A percentile compares a stretch with the other conserved stretches of the same genome.
Evolutionary conservation across 2,888 invertebrate species (phyloP).

Genomic region (Anthophora plumipes): DNA sequence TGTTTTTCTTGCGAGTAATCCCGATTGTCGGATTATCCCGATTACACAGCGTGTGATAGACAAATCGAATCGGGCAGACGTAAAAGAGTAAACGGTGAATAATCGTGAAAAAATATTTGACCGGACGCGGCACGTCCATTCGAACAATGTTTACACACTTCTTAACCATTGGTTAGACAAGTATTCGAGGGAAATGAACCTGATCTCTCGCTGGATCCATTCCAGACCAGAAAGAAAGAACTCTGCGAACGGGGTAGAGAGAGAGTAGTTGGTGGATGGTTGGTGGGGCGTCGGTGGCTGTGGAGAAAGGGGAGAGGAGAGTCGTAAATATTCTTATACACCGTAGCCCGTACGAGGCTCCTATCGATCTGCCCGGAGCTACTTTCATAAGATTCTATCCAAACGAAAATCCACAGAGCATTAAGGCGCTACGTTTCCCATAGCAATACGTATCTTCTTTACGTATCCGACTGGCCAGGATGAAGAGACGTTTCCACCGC

Average conservation of each 20-base stretch:
- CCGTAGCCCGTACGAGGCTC: slow-evolving; percentile 52
- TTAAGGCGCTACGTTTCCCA: slow-evolving; percentile 9
- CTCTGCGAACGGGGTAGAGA: background rate
- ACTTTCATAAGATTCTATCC: slow-evolving; percentile 63
- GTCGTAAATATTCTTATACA: slow-evolving; percentile 69
- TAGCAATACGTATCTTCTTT: slow-evolving; percentile 23
- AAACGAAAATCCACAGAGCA: slow-evolving; percentile 59
- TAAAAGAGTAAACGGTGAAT: slow-evolving; percentile 17
- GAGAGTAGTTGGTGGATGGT: background rate
- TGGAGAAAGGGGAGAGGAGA: slow-evolving; percentile 13
- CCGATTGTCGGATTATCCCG: slow-evolving; percentile 14
- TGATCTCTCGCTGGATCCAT: slow-evolving; percentile 49
- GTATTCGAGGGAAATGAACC: slow-evolving; percentile 54
- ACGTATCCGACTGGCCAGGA: slow-evolving; percentile 14
- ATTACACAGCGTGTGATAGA: background rate
- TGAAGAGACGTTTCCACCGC: slow-evolving; percentile 22
- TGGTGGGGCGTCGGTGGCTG: no score
- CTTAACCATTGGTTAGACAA: slow-evolving; percentile 50
- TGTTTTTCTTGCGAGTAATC: background rate
- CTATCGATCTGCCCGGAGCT: slow-evolving; percentile 65
- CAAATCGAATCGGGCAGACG: slow-evolving; percentile 3
- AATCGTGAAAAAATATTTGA: slow-evolving; percentile 44
- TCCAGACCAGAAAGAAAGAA: slow-evolving; percentile 44
- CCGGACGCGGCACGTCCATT: slow-evolving; percentile 9
- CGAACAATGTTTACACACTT: slow-evolving; percentile 36